Base-by-base conservation (phyloP, 1,140 invertebrate species). In the Scaptomyza graminum region DNA sequence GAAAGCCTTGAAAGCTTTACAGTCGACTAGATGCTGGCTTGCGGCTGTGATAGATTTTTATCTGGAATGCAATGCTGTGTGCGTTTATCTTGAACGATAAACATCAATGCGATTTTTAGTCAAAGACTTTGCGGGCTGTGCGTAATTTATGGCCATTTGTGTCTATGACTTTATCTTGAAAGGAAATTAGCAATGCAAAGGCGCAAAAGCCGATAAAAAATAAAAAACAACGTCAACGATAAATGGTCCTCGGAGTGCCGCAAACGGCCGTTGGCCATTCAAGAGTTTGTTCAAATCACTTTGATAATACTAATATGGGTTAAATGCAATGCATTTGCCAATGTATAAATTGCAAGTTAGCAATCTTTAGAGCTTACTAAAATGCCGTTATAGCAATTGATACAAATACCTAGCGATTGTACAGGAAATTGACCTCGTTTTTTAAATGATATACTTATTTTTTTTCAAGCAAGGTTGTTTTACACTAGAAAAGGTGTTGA, bases 101-200 rank as follows among this genome's bases (percentile, higher is more conserved):
- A 80, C 49, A 56, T 74, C 80, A 84, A 75, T 80, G 76, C 79
- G 66, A 80, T 70, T 73, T 66, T 62, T 57, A 60, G 47, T 54
- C 49, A 54, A 7, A 47, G 49, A 15, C 49, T 34, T 46, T 15
- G 71, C 47, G 51, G 71, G 9, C 31, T 34, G 31, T 85, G 82
- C 82, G 82, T 85, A 87, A 85, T 87, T 85, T 85, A 85, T 85
- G 82, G 83, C 67, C 77, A 81, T 78, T 74, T 84, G 43, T 28
- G 65, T 43, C 76, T 87, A 79, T 62, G 81, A 68, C 63, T 81
- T 85, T 85, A 88, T 88, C 83, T 85, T 78, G 78, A 88, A 85
- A 85, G 83, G 83, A 87, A 88, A 85, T 85, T 85, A 75, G 82
- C 79, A 76, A 57, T 69, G 57, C 70, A 67, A 57, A 31, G 28